These are phyloP conservation scores for Perodicticus potto DNA, from an alignment of 2,797 vertebrate species.

Conservation along the genomic window DNA sequence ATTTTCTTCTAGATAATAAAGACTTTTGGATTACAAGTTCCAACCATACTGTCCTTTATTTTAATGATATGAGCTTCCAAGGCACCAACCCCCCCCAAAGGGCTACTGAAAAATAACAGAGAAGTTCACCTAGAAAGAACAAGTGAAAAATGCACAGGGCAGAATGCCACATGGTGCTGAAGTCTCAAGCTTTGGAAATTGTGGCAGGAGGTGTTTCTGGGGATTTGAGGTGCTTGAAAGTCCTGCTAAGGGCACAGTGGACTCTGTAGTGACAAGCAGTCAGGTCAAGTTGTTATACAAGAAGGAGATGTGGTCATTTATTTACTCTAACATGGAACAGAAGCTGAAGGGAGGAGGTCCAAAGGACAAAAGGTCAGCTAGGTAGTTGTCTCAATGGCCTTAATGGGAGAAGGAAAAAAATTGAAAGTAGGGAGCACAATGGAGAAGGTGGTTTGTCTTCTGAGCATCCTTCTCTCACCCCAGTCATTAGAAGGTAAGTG, in stretches of 20 bases:
- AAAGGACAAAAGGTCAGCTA: not conserved
- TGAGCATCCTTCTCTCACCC: not conserved
- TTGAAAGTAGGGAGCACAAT: not conserved
- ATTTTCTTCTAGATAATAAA: not conserved
- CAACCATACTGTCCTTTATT: not conserved
- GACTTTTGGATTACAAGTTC: not conserved
- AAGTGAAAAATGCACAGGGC: not conserved
- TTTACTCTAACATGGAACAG: not conserved
- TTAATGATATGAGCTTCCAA: not conserved
- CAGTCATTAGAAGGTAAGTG: not conserved
- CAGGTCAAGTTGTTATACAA: not conserved
- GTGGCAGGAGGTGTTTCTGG: not conserved
- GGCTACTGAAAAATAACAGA: not conserved
- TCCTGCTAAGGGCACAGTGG: not conserved
- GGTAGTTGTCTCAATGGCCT: not conserved
- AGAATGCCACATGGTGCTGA: not conserved
- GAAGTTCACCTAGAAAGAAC: not conserved
- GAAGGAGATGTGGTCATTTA: not conserved
- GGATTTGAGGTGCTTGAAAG: not conserved
- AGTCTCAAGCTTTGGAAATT: not conserved
- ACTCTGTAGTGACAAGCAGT: not conserved
- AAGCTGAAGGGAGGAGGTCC: not conserved
- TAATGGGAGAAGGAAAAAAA: not conserved
- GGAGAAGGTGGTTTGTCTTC: not conserved
- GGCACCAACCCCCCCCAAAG: not conserved